These are phyloP conservation scores for Zelostemma sp. DNA, from an alignment of 1,140 invertebrate genomes.

Conservation along the genomic window DNA sequence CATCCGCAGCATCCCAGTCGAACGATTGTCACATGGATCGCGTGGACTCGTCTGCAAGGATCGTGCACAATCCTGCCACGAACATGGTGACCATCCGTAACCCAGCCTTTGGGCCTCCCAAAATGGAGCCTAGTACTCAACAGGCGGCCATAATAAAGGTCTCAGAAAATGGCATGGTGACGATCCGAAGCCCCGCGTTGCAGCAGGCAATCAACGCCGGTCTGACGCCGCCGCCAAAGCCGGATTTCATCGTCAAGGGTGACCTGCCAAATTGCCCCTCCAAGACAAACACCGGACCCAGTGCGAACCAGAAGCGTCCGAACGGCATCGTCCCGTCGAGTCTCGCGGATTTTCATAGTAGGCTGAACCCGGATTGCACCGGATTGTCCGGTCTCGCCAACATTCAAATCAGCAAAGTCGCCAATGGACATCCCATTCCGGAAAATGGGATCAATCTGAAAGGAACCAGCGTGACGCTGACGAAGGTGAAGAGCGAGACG, in stretches of 20 bases:
- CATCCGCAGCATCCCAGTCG: slow-evolving; percentile 19
- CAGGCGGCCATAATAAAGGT: slow-evolving; percentile 79
- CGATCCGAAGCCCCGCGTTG: slow-evolving; percentile 80
- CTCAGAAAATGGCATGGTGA: slow-evolving; percentile 82
- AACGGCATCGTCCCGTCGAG: slow-evolving; percentile 57
- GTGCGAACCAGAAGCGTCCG: slow-evolving; percentile 31
- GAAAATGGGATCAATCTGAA: slow-evolving; percentile 67
- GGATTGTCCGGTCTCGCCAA: slow-evolving; percentile 60
- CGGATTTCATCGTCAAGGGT: slow-evolving; percentile 66
- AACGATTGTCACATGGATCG: slow-evolving; percentile 26
- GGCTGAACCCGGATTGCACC: slow-evolving; percentile 56
- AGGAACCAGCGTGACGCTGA: slow-evolving; percentile 66
- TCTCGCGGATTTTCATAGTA: slow-evolving; percentile 58
- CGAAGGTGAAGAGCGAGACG: slow-evolving; percentile 57
- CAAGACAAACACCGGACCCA: neutral
- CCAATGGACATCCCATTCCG: slow-evolving; percentile 65
- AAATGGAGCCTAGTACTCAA: slow-evolving; percentile 60
- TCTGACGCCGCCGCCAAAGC: slow-evolving; percentile 60
- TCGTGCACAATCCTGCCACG: slow-evolving; percentile 67
- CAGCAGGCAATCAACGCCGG: slow-evolving; percentile 69
- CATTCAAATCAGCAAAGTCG: slow-evolving; percentile 67
- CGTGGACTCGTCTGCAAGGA: slow-evolving; percentile 57
- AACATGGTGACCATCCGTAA: slow-evolving; percentile 83
- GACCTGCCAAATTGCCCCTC: slow-evolving; percentile 27
- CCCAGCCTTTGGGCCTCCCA: slow-evolving; percentile 76